Conservation (phyloP, 2,888 invertebrate genomes). For the Lepidocyrtoides sp. region DNA sequence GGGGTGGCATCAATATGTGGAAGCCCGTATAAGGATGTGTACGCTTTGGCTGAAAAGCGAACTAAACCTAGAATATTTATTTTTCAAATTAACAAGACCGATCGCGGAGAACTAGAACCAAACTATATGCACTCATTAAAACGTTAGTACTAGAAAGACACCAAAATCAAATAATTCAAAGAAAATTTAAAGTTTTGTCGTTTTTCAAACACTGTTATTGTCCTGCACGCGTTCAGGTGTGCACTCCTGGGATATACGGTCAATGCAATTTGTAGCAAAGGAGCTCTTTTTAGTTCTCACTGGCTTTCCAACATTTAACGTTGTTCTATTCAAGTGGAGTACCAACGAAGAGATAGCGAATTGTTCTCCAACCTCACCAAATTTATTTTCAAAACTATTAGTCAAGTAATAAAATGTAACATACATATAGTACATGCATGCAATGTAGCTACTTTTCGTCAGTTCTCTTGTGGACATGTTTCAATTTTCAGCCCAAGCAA, state of each 20-base stretch:
- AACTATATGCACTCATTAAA: slow-evolving; percentile 50
- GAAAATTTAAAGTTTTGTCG: no score
- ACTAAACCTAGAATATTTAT: slow-evolving; percentile 75
- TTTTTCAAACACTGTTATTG: no score
- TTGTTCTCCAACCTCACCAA: slow-evolving; percentile 68
- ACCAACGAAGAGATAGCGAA: slow-evolving; percentile 78
- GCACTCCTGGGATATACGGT: slow-evolving; percentile 76
- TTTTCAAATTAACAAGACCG: slow-evolving; percentile 73
- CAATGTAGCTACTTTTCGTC: background rate
- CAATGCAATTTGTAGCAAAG: slow-evolving; percentile 79
- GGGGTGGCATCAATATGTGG: slow-evolving; percentile 81
- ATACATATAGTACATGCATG: no score
- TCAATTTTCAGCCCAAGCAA: slow-evolving; percentile 71
- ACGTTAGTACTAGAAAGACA: slow-evolving; percentile 23
- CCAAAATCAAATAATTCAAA: no score
- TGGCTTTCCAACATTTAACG: slow-evolving; percentile 81
- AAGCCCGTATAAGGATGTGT: slow-evolving; percentile 75
- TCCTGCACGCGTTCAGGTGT: slow-evolving; percentile 61
- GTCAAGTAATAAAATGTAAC: no score
- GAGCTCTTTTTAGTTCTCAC: slow-evolving; percentile 80
- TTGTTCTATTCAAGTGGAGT: slow-evolving; percentile 81
- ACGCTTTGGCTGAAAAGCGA: slow-evolving; percentile 82
- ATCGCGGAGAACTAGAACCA: slow-evolving; percentile 55
- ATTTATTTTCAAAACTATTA: slow-evolving; percentile 73
- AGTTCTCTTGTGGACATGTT: no score